phyloP scores from a whole-genome alignment of 2,888 invertebrate species.

The Synergus itoensis region DNA sequence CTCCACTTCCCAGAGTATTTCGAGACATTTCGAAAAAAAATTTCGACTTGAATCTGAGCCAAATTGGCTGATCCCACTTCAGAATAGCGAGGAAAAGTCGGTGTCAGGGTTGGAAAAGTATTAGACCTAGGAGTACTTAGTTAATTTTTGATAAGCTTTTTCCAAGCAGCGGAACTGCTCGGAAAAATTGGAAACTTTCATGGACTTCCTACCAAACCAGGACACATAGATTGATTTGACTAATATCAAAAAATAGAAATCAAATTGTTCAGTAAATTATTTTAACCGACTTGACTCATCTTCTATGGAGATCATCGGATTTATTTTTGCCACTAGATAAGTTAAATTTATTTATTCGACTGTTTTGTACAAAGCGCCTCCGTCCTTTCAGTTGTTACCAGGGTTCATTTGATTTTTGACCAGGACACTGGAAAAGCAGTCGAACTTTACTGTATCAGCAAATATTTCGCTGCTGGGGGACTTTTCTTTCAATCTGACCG shows the following conservation, averaged over 20 bases:
- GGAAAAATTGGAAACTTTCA: background rate
- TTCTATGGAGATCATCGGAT: conserved; percentile 1
- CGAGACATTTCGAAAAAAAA: background rate
- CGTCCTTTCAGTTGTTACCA: background rate
- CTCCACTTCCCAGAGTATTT: background rate
- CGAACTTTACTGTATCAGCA: background rate
- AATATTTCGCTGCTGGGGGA: background rate
- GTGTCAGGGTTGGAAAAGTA: conserved; percentile 36
- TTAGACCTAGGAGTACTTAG: conserved; percentile 38
- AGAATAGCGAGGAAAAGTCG: background rate
- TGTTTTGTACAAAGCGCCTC: background rate
- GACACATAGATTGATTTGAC: background rate
- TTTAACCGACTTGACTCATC: background rate
- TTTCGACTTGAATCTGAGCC: background rate
- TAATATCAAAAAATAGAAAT: background rate
- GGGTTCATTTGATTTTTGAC: background rate
- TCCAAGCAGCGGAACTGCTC: conserved; percentile 30
- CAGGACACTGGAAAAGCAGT: background rate
- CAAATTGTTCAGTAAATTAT: background rate
- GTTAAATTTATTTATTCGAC: background rate
- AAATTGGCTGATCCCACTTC: background rate
- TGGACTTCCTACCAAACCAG: conserved; percentile 29
- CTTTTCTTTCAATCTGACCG: background rate
- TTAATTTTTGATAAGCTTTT: conserved; percentile 23
- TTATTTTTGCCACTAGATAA: background rate